Base-by-base conservation (phyloP, 1,140 invertebrate genomes). In the Leucophenga varia region DNA sequence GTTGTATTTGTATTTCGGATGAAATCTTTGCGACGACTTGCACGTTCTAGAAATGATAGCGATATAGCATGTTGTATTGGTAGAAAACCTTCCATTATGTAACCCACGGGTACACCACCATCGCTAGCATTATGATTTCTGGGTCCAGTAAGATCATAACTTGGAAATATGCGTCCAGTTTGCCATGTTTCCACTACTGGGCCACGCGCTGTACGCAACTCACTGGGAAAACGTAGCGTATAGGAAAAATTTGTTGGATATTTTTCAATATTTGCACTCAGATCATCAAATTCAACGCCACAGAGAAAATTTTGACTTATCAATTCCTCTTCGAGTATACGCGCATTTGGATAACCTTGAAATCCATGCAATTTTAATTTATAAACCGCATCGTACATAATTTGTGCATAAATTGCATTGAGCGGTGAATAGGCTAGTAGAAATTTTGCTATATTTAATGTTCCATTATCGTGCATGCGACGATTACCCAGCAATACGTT, bases 41-140 rank as follows among this genome's bases (percentile, higher is more conserved):
- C 3, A 14, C 7, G 7, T 25, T 37, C 18, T 16, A 53, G 19
- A 22, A 10, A 47, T 61, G 64, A 44, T 7, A 36, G 21, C 7
- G 77, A 76, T 7, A 84, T 55, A 6, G 77, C 76, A 61, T 79
- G 72, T 55, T 84, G 82, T 13, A 84, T 25, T 9, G 76, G 65
- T n/a, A 82, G 51, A 61, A 84, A 84, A 7, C 82, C 82, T 65
- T 81, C 78, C 34, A 60, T 50, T 28, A 59, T 61, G 63, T 84
- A 84, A 36, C 78, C 80, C 80, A 54, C 31, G 2, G 42, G 42
- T 17, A 37, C 12, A 10, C 34, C 34, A 22, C 34, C 32, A 17
- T 40, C 32, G n/a, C 18, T 36, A 6, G 35, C 43, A 20, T 44
- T 41, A 18, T 43, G 20, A 36, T 44, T 31, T 36, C 53, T 37